Evolutionary conservation across 2,888 invertebrate genomes (phyloP).

Genomic region (Patella pellucida): DNA sequence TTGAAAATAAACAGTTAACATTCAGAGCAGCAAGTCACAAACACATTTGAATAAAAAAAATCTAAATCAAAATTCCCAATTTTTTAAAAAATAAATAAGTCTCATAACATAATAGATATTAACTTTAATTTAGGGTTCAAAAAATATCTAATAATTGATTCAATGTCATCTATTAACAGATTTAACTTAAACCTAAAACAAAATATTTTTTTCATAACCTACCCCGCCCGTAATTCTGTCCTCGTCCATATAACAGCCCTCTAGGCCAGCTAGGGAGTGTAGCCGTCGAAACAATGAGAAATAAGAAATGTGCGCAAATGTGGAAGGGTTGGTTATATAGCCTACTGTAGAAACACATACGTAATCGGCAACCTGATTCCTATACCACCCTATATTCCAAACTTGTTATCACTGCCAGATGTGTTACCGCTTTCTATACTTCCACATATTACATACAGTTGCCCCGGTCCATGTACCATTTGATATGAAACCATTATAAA

Average conservation of each 20-base stretch:
- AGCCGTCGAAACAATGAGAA: neutral
- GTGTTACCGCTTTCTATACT: neutral
- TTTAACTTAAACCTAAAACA: too few relatives aligned
- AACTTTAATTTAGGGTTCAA: too few relatives aligned
- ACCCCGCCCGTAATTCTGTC: slow-evolving; percentile 10
- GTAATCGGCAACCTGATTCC: neutral
- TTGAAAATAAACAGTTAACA: too few relatives aligned
- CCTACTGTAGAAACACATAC: neutral
- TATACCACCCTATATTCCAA: neutral
- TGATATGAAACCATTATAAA: too few relatives aligned
- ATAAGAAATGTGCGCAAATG: slow-evolving; percentile 2
- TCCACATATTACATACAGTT: neutral
- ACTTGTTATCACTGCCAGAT: slow-evolving; percentile 1
- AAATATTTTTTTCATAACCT: neutral
- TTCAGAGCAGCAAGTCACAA: too few relatives aligned
- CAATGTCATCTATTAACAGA: too few relatives aligned
- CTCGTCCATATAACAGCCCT: slow-evolving; percentile 1
- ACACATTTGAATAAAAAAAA: too few relatives aligned
- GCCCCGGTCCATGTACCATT: too few relatives aligned
- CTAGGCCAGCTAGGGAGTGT: slow-evolving; percentile 7
- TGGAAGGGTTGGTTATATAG: neutral
- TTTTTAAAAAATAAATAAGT: too few relatives aligned
- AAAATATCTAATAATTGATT: too few relatives aligned
- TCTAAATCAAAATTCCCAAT: too few relatives aligned
- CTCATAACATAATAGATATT: too few relatives aligned